Evolutionary conservation across 2,888 invertebrate genomes (phyloP), one percentile per base, ranked within the genome.

Genomic region (Cerastis leucographa): DNA sequence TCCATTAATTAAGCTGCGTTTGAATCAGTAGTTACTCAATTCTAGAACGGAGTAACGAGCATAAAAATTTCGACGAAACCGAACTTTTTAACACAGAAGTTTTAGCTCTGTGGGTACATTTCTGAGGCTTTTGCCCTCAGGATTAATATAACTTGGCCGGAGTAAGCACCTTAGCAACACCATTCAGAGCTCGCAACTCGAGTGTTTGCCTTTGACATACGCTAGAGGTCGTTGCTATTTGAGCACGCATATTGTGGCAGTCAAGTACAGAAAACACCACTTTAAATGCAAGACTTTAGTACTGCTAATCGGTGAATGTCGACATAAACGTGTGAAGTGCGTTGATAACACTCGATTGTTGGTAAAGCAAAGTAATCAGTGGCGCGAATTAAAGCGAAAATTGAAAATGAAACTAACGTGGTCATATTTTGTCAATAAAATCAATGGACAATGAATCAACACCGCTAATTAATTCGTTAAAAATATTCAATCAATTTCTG

Each of bases 161-260:
- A 73, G 74, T 80, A 81, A 84, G 74, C 74, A 76, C 80, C 82
- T 87, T 83, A 82, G 78, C 77, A 79, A 79, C 83, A 76, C 81
- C 81, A 86, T 86, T 87, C 78, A 81, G 71, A 75, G 81, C 79
- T 79, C 66, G 73, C 66, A 56, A 82, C 72, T 74, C 74, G 84
- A 85, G 80, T 90, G 81, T 92, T 91, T 91, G 87, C 88, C 85
- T 90, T 89, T 86, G 85, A 89, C 89, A 88, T 81, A 88, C 84
- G 81, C 85, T 72, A 83, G 83, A 90, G 89, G 89, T 89, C 88
- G 86, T 86, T 88, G 87, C 82, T 89, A 85, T 88, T 84, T 86
- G 83, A 84, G 67, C 76, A 85, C 85, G 76, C 74, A 78, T 85
- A 81, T 85, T 85, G 75, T 85, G 56, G 77, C 56, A 61, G 71